Percentiles rank a stretch among this genome's conserved stretches.
phyloP scores from a whole-genome alignment of 2,888 invertebrate species.

The Drosophila recens region DNA sequence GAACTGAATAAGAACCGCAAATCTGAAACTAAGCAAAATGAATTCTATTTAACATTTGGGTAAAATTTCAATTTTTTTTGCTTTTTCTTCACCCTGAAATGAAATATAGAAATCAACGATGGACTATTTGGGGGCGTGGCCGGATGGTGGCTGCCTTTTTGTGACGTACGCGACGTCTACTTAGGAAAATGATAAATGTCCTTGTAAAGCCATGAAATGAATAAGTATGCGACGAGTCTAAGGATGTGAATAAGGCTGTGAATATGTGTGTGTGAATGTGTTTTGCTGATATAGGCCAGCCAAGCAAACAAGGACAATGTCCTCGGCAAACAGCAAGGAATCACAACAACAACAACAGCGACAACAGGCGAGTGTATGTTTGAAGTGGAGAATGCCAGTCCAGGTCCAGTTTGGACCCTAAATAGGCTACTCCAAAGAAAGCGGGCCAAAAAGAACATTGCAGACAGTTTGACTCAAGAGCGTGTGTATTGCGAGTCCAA shows the following conservation, averaged over 20 bases:
- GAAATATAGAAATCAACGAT: conserved; percentile 72
- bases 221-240: conserved; percentile 61
- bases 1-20: conserved; percentile 55
- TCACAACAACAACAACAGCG: conserved; percentile 57
- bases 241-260: neutral
- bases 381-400: conserved; percentile 41
- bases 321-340: conserved; percentile 65
- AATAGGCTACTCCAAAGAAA: conserved; percentile 63
- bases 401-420: conserved; percentile 34
- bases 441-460: conserved; percentile 53
- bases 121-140: conserved; percentile 31
- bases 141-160: conserved; percentile 56
- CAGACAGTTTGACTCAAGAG: conserved; percentile 47
- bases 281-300: conserved; percentile 43
- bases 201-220: conserved; percentile 79
- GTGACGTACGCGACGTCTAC: conserved; percentile 72
- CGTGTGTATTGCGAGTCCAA: conserved; percentile 19
- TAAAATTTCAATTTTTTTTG: conserved; percentile 56
- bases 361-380: conserved; percentile 27
- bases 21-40: conserved; percentile 69
- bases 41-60: conserved; percentile 79
- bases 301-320: conserved; percentile 65
- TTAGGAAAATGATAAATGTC: conserved; percentile 80
- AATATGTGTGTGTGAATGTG: neutral
- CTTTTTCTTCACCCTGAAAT: conserved; percentile 21